These are phyloP conservation scores for Pterocles gutturalis DNA, from an alignment of 2,113 vertebrate species.

Conservation along the genomic window DNA sequence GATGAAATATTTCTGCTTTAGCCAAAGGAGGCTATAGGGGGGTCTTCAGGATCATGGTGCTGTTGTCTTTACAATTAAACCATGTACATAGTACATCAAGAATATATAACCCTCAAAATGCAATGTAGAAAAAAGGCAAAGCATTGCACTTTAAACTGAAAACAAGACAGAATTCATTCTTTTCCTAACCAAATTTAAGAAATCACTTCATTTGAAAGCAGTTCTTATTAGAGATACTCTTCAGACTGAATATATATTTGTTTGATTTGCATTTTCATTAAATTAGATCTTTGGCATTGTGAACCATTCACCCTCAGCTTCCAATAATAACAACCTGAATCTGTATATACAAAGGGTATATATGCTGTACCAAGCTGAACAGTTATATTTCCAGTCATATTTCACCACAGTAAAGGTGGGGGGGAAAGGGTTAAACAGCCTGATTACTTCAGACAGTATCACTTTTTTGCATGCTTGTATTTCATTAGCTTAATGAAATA, in stretches of 20 bases:
- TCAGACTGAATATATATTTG: neutral
- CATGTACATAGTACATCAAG: neutral
- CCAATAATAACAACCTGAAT: neutral
- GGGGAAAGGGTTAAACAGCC: constrained; percentile 9
- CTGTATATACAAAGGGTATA: neutral
- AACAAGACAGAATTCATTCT: neutral
- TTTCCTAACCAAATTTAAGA: neutral
- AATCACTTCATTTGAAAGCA: neutral
- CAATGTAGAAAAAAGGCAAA: neutral
- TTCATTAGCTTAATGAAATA: neutral
- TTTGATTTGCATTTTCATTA: neutral
- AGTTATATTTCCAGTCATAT: constrained; percentile 1
- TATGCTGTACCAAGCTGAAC: neutral
- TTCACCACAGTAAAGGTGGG: constrained; percentile 79
- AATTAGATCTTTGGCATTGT: neutral
- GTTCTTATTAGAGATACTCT: neutral
- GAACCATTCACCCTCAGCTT: neutral
- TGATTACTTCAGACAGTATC: constrained; percentile 75
- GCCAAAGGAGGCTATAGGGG: neutral
- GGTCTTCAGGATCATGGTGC: neutral
- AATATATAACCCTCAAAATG: neutral
- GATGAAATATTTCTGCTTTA: neutral
- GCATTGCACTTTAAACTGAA: neutral
- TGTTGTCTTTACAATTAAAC: neutral
- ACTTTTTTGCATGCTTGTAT: constrained; percentile 53